These are phyloP conservation scores for Rhincodon typus DNA, from an alignment of 2,797 vertebrate species.

Conservation along the genomic window DNA sequence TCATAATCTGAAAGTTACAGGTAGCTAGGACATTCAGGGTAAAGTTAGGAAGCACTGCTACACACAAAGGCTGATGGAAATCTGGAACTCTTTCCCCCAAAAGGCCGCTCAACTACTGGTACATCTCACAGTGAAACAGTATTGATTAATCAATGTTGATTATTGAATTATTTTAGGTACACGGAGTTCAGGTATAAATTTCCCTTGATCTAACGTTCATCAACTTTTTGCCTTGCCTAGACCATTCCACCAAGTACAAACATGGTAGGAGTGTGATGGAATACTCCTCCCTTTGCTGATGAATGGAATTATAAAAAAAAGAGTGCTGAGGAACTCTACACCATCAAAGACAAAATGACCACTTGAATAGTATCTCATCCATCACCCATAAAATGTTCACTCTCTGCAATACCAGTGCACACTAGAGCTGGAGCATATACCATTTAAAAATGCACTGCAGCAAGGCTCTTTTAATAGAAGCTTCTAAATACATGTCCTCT, in stretches of 20 bases:
- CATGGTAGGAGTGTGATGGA: neutral
- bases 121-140: no score
- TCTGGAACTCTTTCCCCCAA: neutral
- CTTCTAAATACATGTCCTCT: neutral
- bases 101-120: no score
- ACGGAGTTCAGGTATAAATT: neutral
- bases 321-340: neutral
- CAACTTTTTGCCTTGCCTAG: neutral
- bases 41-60: neutral
- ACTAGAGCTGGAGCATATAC: neutral
- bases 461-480: neutral
- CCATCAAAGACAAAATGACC: neutral
- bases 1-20: neutral
- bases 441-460: neutral
- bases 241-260: neutral
- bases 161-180: neutral
- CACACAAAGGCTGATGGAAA: neutral
- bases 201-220: neutral
- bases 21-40: neutral
- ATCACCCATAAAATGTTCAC: neutral
- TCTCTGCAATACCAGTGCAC: neutral
- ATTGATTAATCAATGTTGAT: no score
- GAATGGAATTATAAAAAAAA: neutral
- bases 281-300: neutral
- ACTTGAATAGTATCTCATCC: neutral